These are phyloP conservation scores for Eumaeus atala DNA, from an alignment of 1,140 invertebrate genomes.

Conservation along the genomic window DNA sequence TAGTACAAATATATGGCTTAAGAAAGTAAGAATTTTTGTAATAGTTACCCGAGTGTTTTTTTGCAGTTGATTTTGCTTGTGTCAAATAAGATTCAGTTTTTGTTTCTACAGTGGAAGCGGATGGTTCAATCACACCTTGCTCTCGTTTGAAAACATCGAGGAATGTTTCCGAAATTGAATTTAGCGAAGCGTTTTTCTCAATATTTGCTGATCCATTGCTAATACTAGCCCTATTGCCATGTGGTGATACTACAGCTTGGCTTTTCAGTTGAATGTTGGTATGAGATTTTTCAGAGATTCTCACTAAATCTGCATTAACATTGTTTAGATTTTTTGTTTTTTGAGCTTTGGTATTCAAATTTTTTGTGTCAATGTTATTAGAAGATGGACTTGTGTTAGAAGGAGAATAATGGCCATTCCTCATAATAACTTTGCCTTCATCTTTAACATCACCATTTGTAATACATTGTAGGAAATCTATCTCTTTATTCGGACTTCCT, in stretches of 20 bases:
- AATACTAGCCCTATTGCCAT: conserved; percentile 52
- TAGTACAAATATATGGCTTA: not conserved
- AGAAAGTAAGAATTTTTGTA: not conserved
- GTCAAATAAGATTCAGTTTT: conserved; percentile 38
- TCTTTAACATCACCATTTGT: conserved; percentile 51
- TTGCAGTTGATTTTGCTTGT: conserved; percentile 27
- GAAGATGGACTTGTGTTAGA: conserved; percentile 22
- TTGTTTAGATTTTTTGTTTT: conserved; percentile 40
- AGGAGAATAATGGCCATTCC: conserved; percentile 52
- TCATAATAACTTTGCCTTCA: conserved; percentile 36
- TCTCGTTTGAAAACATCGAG: conserved; percentile 68
- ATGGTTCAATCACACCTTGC: conserved; percentile 46
- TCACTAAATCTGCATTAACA: conserved; percentile 24
- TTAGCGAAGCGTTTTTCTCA: conserved; percentile 34
- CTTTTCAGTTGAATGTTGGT: conserved; percentile 38
- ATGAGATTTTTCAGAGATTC: conserved; percentile 27
- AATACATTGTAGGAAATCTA: conserved; percentile 38
- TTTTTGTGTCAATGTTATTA: conserved; percentile 39
- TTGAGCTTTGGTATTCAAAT: conserved; percentile 46
- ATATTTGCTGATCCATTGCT: conserved; percentile 50
- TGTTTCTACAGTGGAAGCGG: conserved; percentile 19
- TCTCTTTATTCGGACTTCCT: conserved; percentile 52
- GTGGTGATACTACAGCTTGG: conserved; percentile 25
- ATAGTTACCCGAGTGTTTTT: conserved; percentile 37
- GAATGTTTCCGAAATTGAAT: conserved; percentile 48